These are phyloP conservation scores for Zoanthus sansibaricus DNA, from an alignment of 92 coral and sea anemone species.

Conservation along the genomic window DNA sequence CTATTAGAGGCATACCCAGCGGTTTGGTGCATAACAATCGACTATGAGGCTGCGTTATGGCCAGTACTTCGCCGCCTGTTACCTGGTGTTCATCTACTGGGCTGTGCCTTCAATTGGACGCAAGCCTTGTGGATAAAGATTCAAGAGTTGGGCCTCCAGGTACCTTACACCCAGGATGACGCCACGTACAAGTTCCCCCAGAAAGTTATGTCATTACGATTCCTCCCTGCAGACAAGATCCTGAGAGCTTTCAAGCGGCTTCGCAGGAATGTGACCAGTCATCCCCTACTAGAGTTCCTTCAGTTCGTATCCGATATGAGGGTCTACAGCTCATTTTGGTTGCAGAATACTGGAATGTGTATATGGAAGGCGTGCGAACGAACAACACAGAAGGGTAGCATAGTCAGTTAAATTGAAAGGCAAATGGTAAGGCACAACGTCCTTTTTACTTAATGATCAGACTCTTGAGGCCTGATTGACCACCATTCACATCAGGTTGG, in stretches of 20 bases:
- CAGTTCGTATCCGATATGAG: neutral
- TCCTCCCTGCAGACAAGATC: neutral
- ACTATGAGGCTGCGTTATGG: slow-evolving; percentile 18
- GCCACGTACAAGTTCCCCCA: neutral
- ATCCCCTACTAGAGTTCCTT: neutral
- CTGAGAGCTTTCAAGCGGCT: no score
- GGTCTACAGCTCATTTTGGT: neutral
- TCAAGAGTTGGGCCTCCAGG: neutral
- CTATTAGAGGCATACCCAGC: slow-evolving; percentile 19
- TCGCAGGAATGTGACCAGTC: neutral
- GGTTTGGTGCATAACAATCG: neutral
- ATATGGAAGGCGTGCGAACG: neutral
- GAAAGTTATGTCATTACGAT: neutral
- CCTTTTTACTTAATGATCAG: neutral
- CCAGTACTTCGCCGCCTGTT: neutral
- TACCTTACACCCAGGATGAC: neutral
- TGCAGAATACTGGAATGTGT: neutral
- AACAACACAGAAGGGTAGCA: neutral
- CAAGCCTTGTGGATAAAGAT: slow-evolving; percentile 15
- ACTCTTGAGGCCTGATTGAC: neutral
- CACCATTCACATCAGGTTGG: neutral
- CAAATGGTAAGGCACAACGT: neutral
- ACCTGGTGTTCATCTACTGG: neutral
- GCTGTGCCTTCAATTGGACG: neutral
- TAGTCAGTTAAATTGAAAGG: neutral